Evolutionary conservation across 2,797 vertebrate genomes (phyloP).

Genomic region (Coilia nasus): DNA sequence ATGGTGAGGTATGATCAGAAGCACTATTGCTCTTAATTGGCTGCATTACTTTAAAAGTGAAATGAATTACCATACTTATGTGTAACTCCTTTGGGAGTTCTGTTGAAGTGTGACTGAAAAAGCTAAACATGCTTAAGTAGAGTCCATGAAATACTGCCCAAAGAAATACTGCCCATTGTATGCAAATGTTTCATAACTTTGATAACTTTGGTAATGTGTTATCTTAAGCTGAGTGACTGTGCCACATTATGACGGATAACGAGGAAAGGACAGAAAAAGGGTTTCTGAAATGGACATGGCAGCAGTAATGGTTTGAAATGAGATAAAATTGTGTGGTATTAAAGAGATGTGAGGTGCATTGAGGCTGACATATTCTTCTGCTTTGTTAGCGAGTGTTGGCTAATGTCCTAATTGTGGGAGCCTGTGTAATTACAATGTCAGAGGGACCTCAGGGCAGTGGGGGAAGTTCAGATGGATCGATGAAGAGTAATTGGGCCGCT

Average conservation of each 20-base stretch:
- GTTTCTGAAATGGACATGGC: constrained; percentile 11
- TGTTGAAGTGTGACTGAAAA: neutral
- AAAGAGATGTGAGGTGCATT: too few species aligned
- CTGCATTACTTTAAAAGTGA: neutral
- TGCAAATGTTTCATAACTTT: too few species aligned
- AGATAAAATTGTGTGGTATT: constrained; percentile 34
- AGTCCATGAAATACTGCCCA: too few species aligned
- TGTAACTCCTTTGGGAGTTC: neutral
- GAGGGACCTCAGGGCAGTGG: constrained; percentile 20
- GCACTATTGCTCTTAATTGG: too few species aligned
- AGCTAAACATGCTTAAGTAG: neutral
- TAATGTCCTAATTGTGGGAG: constrained; percentile 40
- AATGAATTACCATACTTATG: neutral
- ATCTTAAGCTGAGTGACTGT: too few species aligned
- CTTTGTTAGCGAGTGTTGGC: constrained; percentile 30
- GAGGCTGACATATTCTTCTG: too few species aligned
- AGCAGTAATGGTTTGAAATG: constrained; percentile 13
- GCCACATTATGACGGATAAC: neutral
- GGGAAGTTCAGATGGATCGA: constrained; percentile 45
- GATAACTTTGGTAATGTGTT: too few species aligned
- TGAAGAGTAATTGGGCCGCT: constrained; percentile 47
- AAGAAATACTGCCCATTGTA: too few species aligned
- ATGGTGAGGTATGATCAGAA: too few species aligned
- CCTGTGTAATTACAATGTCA: constrained; percentile 47
- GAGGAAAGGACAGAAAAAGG: constrained; percentile 31